These are phyloP conservation scores for Conger conger DNA, from an alignment of 2,113 vertebrate species.

Conservation along the genomic window DNA sequence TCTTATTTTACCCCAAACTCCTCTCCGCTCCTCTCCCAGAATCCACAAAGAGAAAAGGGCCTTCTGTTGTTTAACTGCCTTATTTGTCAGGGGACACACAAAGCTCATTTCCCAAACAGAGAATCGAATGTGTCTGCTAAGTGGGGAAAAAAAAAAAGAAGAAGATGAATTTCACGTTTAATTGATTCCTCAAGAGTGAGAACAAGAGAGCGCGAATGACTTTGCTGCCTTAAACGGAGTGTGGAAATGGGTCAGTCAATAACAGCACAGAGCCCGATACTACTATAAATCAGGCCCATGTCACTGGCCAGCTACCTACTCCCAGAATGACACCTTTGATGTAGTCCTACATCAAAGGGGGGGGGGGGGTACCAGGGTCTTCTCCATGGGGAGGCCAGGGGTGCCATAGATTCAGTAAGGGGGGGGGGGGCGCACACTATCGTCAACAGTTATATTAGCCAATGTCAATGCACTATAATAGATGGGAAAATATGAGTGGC, in stretches of 20 bases:
- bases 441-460: no score
- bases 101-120: not conserved
- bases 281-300: not conserved
- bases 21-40: not conserved
- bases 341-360: not conserved
- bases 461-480: no score
- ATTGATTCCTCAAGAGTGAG: not conserved
- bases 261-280: not conserved
- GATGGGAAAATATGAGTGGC: no score
- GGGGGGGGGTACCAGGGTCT: no score
- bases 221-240: not conserved
- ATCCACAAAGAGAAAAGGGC: not conserved
- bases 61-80: not conserved
- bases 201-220: not conserved
- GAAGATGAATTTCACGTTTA: not conserved
- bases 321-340: not conserved
- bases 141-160: no score
- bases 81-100: not conserved
- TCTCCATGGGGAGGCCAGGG: no score
- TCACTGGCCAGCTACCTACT: not conserved
- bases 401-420: no score
- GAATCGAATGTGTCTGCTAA: not conserved
- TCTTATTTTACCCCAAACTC: no score
- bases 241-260: not conserved
- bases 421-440: no score